Percentiles rank a stretch among this genome's conserved stretches.
Conservation (phyloP, 2,113 vertebrate species). For the Pogona vitticeps region DNA sequence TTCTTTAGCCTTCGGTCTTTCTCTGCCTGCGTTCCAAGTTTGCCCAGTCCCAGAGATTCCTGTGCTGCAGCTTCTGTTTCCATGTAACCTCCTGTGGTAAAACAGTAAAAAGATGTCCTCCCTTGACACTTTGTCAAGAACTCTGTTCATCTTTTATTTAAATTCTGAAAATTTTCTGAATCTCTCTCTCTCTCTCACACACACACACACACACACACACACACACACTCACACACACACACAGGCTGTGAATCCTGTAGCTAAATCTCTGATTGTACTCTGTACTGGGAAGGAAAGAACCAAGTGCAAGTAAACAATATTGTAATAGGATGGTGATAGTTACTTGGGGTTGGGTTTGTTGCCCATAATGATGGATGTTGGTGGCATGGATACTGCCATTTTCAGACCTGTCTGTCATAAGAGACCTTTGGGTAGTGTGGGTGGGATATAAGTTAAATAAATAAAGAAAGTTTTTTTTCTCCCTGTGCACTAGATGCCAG, state of each 20-base stretch:
- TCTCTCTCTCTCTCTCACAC: not conserved
- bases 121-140: not conserved
- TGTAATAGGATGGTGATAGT: not conserved
- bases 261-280: not conserved
- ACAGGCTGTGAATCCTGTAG: not conserved
- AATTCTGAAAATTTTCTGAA: not conserved
- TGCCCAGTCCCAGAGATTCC: constrained; percentile 88
- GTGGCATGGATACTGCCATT: no score
- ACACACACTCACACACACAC: not conserved
- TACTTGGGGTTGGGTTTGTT: no score
- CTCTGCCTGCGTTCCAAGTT: constrained; percentile 97
- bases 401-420: no score
- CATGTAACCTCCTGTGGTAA: constrained; percentile 84
- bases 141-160: not conserved
- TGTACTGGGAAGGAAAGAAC: not conserved
- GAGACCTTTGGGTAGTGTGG: no score
- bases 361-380: no score
- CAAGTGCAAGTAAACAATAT: not conserved
- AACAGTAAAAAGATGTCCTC: constrained; percentile 21
- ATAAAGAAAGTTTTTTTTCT: no score
- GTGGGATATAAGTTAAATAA: no score
- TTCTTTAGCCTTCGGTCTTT: constrained; percentile 97
- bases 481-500: no score
- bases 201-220: no score
- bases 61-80: constrained; percentile 90